phyloP scores from a whole-genome alignment of 1,140 invertebrate genomes.

The Delia radicum region DNA sequence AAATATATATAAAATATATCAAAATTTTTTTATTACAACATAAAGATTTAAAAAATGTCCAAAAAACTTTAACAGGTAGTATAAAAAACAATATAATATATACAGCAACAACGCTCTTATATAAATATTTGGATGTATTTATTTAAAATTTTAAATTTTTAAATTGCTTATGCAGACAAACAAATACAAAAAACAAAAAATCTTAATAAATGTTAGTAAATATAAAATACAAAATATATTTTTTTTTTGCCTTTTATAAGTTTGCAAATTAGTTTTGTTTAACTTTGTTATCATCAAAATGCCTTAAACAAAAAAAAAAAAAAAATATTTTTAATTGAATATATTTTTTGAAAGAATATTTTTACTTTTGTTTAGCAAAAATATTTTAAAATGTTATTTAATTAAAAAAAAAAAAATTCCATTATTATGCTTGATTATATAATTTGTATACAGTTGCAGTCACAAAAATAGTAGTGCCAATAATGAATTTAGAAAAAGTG shows the following conservation, averaged over 20 bases:
- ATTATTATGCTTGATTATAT: too few species aligned
- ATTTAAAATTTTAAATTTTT: neutral
- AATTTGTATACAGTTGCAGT: too few species aligned
- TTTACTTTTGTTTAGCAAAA: neutral
- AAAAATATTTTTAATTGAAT: neutral
- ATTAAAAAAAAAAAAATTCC: neutral
- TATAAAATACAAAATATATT: neutral
- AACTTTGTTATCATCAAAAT: slow-evolving; percentile 2
- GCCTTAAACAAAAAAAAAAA: neutral
- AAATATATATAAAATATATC: slow-evolving; percentile 6
- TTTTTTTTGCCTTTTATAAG: neutral
- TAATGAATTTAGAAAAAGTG: too few species aligned
- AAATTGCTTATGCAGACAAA: neutral
- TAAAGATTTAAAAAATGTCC: slow-evolving; percentile 12
- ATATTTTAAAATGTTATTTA: neutral
- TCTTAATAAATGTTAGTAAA: neutral
- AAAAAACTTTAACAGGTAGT: slow-evolving; percentile 19
- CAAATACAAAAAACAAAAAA: neutral
- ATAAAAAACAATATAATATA: neutral
- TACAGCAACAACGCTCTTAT: neutral
- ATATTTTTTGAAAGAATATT: neutral
- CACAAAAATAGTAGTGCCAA: too few species aligned
- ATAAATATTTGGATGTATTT: neutral
- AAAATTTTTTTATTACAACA: slow-evolving; percentile 8
- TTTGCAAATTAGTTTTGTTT: neutral